Conservation (phyloP, 2,797 vertebrate species). For the Furcifer pardalis region DNA sequence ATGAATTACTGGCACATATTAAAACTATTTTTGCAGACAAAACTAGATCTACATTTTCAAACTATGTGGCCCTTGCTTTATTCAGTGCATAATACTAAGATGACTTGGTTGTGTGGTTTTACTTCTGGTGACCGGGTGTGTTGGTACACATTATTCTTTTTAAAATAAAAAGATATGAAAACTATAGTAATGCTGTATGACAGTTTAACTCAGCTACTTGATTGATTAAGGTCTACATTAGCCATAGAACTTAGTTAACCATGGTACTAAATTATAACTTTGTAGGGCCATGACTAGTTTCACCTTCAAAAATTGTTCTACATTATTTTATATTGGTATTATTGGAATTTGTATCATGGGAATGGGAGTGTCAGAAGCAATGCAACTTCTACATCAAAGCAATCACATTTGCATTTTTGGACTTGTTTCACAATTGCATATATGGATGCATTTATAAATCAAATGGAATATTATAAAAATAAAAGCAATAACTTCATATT, state of each 20-base stretch:
- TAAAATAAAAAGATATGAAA: not conserved
- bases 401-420: not conserved
- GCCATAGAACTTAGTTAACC: not conserved
- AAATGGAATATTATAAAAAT: not conserved
- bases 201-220: not conserved
- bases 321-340: not conserved
- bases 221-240: not conserved
- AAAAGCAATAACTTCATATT: not conserved
- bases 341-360: not conserved
- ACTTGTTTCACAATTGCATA: not conserved
- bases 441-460: not conserved
- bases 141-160: not conserved
- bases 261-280: not conserved
- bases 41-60: not conserved
- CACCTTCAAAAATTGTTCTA: fast-evolving
- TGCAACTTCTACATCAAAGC: not conserved
- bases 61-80: conserved; percentile 36
- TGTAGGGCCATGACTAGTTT: fast-evolving
- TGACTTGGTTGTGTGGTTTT: no score
- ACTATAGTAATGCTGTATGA: fast-evolving
- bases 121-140: no score
- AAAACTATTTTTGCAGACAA: conserved; percentile 1
- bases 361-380: not conserved
- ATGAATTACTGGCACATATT: fast-evolving
- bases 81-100: not conserved